Base-by-base conservation (phyloP, 2,113 vertebrate species). In the Aleadryas rufinucha region DNA sequence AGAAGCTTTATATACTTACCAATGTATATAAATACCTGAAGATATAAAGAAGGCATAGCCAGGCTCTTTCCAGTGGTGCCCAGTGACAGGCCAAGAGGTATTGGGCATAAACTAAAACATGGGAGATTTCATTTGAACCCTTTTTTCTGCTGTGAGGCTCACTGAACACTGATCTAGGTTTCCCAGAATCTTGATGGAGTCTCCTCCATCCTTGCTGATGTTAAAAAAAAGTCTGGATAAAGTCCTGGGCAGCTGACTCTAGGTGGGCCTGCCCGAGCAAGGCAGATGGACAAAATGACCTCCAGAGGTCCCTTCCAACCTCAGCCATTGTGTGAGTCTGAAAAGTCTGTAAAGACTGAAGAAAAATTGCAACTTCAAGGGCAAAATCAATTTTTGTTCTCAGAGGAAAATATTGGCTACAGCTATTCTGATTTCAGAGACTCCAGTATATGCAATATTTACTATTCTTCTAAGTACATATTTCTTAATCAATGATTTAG, bases 401-500 rank as follows among this genome's bases (percentile, higher is more conserved):
- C 66, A 78, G 60, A 53, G 57, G 52, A 84, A 95, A 63, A 37
- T 59, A 61, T 0, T 75, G 27, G 31, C n/a, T 81, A 41, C 10
- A 45, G 50, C 18, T 63, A 18, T 57, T 83, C 15, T 16, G 50
- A 10, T 93, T 82, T 59, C 52, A 86, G 47, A 88, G 44, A 37
- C 26, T 66, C 18, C 10, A 23, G 14, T 60, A 33, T 61, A 69
- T 87, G 42, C 72, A 87, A 83, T 59, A 35, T 30, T 90, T 84
- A 35, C 57, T 84, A 23, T 66, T 57, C 80, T 90, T 93, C 80
- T 76, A 61, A 61, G 52, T 53, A 74, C 9, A 11, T 79, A 52
- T 66, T 74, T 89, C 56, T 92, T 45, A 80, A 78, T 90, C 66
- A 88, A 16, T 83, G 13, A 75, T 88, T 93, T 89, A 63, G 33